phyloP scores from a whole-genome alignment of 1,140 invertebrate species.

The Danaus melanippus region DNA sequence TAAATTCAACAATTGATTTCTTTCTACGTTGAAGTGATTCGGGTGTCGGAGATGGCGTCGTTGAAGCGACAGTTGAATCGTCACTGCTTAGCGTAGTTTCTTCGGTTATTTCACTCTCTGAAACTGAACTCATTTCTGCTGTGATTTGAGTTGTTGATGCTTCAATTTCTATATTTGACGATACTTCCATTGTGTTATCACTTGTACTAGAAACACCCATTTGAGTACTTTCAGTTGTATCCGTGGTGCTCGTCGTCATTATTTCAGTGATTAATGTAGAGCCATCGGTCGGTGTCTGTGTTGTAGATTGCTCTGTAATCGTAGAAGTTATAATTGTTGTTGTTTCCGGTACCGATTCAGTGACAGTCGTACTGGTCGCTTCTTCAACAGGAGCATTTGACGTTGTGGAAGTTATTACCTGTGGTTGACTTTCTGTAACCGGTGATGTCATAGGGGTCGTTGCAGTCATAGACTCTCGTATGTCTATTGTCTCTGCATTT shows the following conservation, averaged over 20 bases:
- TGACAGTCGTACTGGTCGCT: conserved; percentile 1
- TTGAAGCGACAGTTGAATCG: conserved; percentile 16
- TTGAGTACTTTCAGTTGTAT: too few species aligned
- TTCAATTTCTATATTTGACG: conserved; percentile 2
- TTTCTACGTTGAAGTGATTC: conserved; percentile 55
- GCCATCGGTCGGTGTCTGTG: conserved; percentile 18
- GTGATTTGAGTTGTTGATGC: conserved; percentile 5
- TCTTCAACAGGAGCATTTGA: conserved; percentile 9
- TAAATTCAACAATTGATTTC: conserved; percentile 58
- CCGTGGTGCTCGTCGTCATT: neutral
- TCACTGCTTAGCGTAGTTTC: conserved; percentile 6
- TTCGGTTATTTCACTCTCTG: conserved; percentile 12
- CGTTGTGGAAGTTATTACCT: conserved; percentile 1
- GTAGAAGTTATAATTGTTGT: conserved; percentile 6
- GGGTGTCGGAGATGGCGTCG: conserved; percentile 30
- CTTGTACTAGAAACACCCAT: too few species aligned
- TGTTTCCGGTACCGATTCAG: conserved; percentile 12
- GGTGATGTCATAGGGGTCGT: conserved; percentile 19
- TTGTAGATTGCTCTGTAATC: conserved; percentile 6
- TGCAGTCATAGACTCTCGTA: conserved; percentile 20
- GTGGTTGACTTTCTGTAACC: conserved; percentile 4
- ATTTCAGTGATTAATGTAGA: conserved; percentile 1
- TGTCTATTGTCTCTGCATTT: conserved; percentile 38
- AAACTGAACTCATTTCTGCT: conserved; percentile 5
- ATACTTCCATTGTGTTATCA: too few species aligned